Conservation (phyloP, 2,113 vertebrate species). For the Cyphomyrus plagiostoma region DNA sequence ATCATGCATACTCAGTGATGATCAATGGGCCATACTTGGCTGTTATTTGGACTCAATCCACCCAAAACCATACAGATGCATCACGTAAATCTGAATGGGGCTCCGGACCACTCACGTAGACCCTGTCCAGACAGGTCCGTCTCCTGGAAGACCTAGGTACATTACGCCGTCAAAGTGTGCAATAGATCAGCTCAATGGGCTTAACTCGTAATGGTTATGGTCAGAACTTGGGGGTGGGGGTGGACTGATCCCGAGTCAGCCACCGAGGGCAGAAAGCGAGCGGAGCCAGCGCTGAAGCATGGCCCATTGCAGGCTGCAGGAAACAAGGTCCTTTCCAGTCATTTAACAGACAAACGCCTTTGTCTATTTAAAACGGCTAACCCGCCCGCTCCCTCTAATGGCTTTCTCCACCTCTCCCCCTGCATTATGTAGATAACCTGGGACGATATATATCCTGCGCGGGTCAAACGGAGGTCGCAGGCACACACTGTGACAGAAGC, state of each 20-base stretch:
- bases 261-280: neutral
- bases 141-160: neutral
- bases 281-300: conserved; percentile 11
- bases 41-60: conserved; percentile 37
- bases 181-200: neutral
- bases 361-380: conserved; percentile 58
- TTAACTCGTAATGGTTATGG: conserved; percentile 6
- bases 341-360: conserved; percentile 43
- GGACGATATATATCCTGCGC: conserved; percentile 60
- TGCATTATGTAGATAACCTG: conserved; percentile 68
- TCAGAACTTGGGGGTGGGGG: neutral
- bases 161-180: neutral
- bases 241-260: neutral
- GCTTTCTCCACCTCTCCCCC: conserved; percentile 64
- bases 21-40: conserved; percentile 49
- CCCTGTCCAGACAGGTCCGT: neutral
- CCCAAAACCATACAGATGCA: conserved; percentile 10
- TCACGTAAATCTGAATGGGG: neutral
- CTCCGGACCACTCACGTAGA: neutral
- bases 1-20: conserved; percentile 47
- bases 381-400: conserved; percentile 47
- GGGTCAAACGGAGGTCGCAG: conserved; percentile 73
- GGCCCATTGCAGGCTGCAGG: conserved; percentile 25
- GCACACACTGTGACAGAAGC: conserved; percentile 58
- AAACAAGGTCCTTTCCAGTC: conserved; percentile 43